A percentile compares a stretch with the other conserved stretches of the same genome.
Evolutionary conservation across 1,140 invertebrate species (phyloP).

Genomic region (Brachionus rotundiformis): DNA sequence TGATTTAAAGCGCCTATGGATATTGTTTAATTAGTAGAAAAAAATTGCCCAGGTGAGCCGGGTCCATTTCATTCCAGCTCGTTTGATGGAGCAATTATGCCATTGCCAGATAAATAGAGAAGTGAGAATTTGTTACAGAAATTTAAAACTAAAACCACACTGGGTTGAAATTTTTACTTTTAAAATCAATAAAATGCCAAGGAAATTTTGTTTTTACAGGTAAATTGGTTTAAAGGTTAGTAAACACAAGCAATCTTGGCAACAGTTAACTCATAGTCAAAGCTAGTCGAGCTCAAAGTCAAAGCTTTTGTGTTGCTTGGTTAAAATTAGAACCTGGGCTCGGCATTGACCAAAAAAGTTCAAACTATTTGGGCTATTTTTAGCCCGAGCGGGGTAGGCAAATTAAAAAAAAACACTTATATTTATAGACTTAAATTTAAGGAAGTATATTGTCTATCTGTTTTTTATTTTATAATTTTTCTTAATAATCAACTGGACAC

Average conservation of each 20-base stretch:
- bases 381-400: no score
- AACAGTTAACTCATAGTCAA: neutral
- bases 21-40: constrained; percentile 10
- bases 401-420: no score
- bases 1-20: constrained; percentile 8
- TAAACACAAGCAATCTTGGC: neutral
- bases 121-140: constrained; percentile 1
- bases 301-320: no score
- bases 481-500: no score
- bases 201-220: constrained; percentile 18
- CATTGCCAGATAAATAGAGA: neutral
- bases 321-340: no score
- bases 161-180: neutral
- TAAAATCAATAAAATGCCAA: constrained; percentile 42
- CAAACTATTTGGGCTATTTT: no score
- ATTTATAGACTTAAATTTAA: no score
- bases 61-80: neutral
- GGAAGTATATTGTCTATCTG: no score
- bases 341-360: no score
- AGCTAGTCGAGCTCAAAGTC: neutral
- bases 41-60: neutral
- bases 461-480: no score
- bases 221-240: constrained; percentile 34
- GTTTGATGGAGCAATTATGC: neutral
- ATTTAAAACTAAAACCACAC: constrained; percentile 21